Conservation (phyloP, 2,113 vertebrate genomes). For the Guaruba guarouba region DNA sequence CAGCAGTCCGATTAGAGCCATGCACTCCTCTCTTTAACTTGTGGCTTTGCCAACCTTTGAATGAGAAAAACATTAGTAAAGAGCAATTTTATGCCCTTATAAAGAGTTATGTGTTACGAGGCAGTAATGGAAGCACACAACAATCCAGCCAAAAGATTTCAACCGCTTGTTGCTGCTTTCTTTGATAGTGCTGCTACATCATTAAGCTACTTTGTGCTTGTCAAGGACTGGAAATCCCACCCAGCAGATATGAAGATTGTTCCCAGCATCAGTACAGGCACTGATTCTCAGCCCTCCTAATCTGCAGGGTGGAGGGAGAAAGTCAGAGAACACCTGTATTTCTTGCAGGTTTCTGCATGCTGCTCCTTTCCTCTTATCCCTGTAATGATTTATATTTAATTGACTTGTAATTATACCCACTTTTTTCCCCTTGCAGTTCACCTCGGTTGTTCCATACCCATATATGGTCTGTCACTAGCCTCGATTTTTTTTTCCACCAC, state of each 20-base stretch:
- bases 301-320: not conserved
- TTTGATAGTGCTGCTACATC: not conserved
- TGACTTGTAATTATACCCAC: constrained; percentile 37
- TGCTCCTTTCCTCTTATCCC: not conserved
- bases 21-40: not conserved
- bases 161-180: not conserved
- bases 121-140: not conserved
- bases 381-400: constrained; percentile 37
- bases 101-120: not conserved
- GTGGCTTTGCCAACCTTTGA: constrained; percentile 23
- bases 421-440: not conserved
- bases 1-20: not conserved
- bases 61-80: constrained; percentile 25
- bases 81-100: not conserved
- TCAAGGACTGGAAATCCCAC: not conserved
- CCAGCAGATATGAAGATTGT: not conserved
- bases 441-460: constrained; percentile 25
- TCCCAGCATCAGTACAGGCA: not conserved
- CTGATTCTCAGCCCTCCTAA: not conserved
- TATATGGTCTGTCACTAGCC: constrained; percentile 50
- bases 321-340: constrained; percentile 8
- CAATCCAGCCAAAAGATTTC: not conserved
- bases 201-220: not conserved
- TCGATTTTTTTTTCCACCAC: constrained; percentile 46
- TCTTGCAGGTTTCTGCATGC: constrained; percentile 18